Evolutionary conservation across 64 coral and sea anemone genomes (phyloP), one percentile per base, ranked within the genome.

Genomic region (Dendrophyllia cribrosa): DNA sequence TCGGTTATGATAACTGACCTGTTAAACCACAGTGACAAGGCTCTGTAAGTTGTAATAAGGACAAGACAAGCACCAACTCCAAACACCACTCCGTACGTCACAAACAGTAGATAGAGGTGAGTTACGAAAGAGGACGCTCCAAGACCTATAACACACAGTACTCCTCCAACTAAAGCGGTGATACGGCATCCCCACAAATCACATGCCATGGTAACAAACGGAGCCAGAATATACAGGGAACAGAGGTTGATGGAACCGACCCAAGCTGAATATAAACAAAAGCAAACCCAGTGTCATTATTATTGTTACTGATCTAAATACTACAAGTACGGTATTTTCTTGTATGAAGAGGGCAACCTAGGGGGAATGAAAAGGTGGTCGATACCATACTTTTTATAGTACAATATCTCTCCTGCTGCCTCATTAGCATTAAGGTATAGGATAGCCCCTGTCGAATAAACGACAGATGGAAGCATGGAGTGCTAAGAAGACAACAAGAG

Each of bases 161-260:
- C 14, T 6, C 72, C 72, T 19, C 72, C 72, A 51, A 49, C 72
- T 20, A 75, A 50, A 17, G 43, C 43, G 44, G 72, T 75, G 44
- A 75, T 75, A 48, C 72, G 72, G 46, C 72, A 75, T 17, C 72
- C 72, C 72, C 72, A 75, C 13, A 75, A 10, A 17, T 75, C 72
- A 49, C 44, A 48, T 15, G 72, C 72, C 43, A 75, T 75, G 4
- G 72, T 75, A 16, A 75, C 72, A 75, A 75, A 75, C 44, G 72
- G 72, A 47, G 72, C 72, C 72, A 75, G 26, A 50, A 44, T 11
- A 49, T 75, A 75, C 13, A 75, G 72, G 45, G 17, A 13, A 49
- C 43, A 48, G 6, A 19, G 72, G 72, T 75, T 43, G 45, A 75
- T 75, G 3, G 72, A 75, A 20, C 44, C 43, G 11, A 75, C 72